Evolutionary conservation across 2,888 invertebrate genomes (phyloP).

Genomic region (Elysia crispata): DNA sequence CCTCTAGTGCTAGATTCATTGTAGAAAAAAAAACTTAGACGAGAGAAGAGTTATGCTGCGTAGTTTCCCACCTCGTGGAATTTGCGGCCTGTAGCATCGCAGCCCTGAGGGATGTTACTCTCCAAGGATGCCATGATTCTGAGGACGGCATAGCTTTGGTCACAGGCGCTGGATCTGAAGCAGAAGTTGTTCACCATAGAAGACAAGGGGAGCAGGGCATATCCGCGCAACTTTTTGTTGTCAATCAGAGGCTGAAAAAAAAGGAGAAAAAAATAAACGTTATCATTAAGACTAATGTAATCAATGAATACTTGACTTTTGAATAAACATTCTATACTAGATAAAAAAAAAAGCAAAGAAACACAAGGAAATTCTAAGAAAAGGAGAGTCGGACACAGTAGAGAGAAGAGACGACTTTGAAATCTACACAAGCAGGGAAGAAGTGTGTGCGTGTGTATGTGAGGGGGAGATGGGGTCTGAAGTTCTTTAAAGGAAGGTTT

Average conservation of each 20-base stretch:
- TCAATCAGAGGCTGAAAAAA: conserved; percentile 73
- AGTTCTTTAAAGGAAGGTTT: no score
- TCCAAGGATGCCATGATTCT: conserved; percentile 71
- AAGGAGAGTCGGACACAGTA: no score
- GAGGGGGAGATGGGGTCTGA: no score
- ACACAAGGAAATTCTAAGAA: no score
- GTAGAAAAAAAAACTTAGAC: no score
- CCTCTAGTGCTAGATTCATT: no score
- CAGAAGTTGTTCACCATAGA: conserved; percentile 85
- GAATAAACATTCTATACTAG: no score
- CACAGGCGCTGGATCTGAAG: conserved; percentile 77
- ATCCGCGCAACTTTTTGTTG: conserved; percentile 77
- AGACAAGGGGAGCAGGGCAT: conserved; percentile 84
- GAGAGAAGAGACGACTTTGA: no score
- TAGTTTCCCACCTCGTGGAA: not conserved
- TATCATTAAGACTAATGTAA: not conserved
- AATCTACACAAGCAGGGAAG: no score
- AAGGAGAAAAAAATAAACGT: not conserved
- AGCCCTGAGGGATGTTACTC: conserved; percentile 57
- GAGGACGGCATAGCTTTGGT: conserved; percentile 69
- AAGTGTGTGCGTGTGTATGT: no score
- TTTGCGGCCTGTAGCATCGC: conserved; percentile 54
- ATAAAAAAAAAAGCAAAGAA: no score
- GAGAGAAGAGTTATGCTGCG: no score
- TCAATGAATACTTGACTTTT: not conserved